Evolutionary conservation across 1,140 invertebrate genomes (phyloP).

Genomic region (Apolygus lucorum): DNA sequence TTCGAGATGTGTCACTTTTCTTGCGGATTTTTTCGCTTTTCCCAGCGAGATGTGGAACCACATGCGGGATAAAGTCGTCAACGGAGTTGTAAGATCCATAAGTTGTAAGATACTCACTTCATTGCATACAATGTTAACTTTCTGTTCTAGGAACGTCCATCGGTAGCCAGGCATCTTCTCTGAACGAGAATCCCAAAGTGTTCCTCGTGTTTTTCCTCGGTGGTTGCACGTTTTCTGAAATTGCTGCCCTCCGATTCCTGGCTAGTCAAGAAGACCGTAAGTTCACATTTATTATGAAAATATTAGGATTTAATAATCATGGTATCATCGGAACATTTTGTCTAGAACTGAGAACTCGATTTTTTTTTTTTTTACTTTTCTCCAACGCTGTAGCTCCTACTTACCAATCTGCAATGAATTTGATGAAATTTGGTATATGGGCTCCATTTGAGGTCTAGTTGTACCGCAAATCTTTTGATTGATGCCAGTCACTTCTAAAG

Average conservation of each 20-base stretch:
- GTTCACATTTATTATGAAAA: no score
- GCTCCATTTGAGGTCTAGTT: no score
- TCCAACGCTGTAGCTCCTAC: no score
- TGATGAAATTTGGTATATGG: no score
- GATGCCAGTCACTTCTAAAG: no score
- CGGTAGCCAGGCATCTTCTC: constrained; percentile 51
- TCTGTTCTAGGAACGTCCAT: constrained; percentile 46
- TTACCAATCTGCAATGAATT: no score
- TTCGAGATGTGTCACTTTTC: no score
- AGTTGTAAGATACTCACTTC: neutral
- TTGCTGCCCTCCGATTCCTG: constrained; percentile 84
- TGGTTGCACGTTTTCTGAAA: constrained; percentile 91
- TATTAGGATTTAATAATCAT: no score
- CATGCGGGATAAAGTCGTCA: neutral
- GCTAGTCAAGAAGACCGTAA: constrained; percentile 83
- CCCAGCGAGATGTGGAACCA: neutral
- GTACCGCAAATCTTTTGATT: no score
- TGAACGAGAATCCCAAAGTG: constrained; percentile 59
- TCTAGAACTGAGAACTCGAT: no score
- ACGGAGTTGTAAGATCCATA: neutral
- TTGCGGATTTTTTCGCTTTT: neutral
- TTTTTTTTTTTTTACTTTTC: no score
- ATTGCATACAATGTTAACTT: constrained; percentile 16
- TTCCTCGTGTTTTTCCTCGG: constrained; percentile 93
- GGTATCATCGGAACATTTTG: no score